Evolutionary conservation across 2,113 vertebrate genomes (phyloP).

Genomic region (Pygoscelis adeliae): DNA sequence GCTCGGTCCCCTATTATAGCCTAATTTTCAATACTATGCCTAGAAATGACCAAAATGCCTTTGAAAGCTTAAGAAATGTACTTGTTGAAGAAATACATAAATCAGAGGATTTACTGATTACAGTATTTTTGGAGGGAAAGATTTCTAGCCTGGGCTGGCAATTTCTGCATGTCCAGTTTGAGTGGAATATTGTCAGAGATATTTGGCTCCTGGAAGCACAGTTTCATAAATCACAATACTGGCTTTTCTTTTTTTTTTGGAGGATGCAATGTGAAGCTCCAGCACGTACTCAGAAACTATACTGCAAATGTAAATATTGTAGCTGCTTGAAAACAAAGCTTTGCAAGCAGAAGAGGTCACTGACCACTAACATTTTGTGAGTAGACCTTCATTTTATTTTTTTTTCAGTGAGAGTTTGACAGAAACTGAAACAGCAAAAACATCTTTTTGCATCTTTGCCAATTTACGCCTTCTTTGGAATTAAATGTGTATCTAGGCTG

Average conservation of each 20-base stretch:
- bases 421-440: conserved; percentile 26
- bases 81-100: background rate
- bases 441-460: conserved; percentile 50
- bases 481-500: conserved; percentile 25
- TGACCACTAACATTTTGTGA: conserved; percentile 26
- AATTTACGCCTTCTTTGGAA: conserved; percentile 47
- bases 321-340: conserved; percentile 26
- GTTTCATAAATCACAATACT: background rate
- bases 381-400: background rate
- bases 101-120: background rate
- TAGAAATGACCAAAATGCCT: background rate
- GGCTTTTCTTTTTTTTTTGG: background rate
- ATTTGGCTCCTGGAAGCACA: background rate
- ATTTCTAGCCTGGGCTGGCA: background rate
- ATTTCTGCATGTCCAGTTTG: background rate
- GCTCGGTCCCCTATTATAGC: background rate
- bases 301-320: conserved; percentile 39
- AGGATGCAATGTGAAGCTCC: background rate
- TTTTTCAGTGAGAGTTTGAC: background rate
- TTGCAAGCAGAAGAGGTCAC: conserved; percentile 42
- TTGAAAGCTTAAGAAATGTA: background rate
- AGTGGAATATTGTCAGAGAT: background rate
- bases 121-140: background rate
- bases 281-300: background rate
- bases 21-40: background rate